Percentiles rank a stretch among this genome's conserved stretches.
Conservation (phyloP, 2,888 invertebrate species). For the Tethea ocularis region DNA sequence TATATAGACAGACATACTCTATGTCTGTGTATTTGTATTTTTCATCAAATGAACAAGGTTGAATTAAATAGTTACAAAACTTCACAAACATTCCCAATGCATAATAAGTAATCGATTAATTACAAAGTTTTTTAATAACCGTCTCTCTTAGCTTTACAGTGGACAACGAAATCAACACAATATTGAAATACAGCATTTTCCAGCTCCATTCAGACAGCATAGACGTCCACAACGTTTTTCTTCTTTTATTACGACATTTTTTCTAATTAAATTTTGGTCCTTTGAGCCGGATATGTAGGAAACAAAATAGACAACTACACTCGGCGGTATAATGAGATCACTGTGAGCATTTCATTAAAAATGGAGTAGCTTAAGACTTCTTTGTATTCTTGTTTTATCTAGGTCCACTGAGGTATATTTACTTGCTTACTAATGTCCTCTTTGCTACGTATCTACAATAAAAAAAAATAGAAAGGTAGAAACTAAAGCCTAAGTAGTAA, state of each 20-base stretch:
- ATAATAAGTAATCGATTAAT: not conserved
- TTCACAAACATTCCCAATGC: not conserved
- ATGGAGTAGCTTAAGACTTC: not conserved
- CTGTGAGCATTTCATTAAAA: not conserved
- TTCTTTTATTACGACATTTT: conserved; percentile 1
- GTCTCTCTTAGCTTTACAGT: not conserved
- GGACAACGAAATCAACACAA: not conserved
- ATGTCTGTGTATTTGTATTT: too few species aligned
- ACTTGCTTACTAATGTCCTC: too few species aligned
- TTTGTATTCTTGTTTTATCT: too few species aligned
- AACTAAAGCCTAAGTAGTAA: not conserved
- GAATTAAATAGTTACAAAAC: too few species aligned
- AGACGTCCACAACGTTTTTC: not conserved
- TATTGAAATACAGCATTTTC: not conserved
- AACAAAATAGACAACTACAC: not conserved
- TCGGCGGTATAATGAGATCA: not conserved
- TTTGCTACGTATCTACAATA: too few species aligned
- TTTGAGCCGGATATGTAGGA: not conserved
- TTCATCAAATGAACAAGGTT: too few species aligned
- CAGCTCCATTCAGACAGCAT: not conserved
- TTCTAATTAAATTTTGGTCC: not conserved
- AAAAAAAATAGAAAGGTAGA: too few species aligned
- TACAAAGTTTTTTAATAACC: not conserved
- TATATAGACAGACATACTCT: too few species aligned
- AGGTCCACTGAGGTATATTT: too few species aligned